Base-by-base conservation (phyloP, 1,140 invertebrate species). In the Amphibalanus amphitrite region DNA sequence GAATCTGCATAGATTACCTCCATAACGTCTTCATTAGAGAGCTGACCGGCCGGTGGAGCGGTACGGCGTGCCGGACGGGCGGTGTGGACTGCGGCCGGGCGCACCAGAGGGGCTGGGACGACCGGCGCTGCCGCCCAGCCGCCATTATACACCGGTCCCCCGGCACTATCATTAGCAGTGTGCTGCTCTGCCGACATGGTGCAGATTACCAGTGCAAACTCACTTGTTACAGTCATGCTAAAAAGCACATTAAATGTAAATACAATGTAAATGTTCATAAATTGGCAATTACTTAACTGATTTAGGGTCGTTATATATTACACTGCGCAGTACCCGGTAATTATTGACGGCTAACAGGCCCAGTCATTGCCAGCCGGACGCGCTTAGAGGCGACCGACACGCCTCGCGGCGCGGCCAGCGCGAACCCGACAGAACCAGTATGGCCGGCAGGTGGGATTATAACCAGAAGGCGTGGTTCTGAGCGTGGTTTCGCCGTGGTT, bases 231-330 rank as follows among this genome's bases (percentile, higher is more conserved):
- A 23, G 47, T 23, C 47, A 59, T 59, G 47, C 47, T 59, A 59
- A 59, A 59, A 59, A 59, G 47, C 20, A 13, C 47, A 59, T 59
- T 59, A 59, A 59, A 59, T 59, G 47, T 59, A 59, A 59, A 59
- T 59, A 59, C 47, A 59, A 59, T 59, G 47, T 59, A 59, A 59
- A 59, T 59, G 47, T 59, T 59, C 47, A 59, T 59, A 59, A 59
- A 59, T 59, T 59, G 47, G 47, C 47, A 59, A 59, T 59, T 59
- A 59, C 47, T 59, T 59, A 59, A 59, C 47, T 59, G 47, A 59
- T 59, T 59, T 59, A 59, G 47, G 23, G 47, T 59, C 47, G 47
- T 59, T 59, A 59, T 59, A 59, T 59, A 59, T 59, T 59, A 59
- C 47, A 59, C 47, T 23, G 47, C 10, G 47, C 47, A 20, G 47